Evolutionary conservation across 2,888 invertebrate genomes (phyloP), one percentile per base, ranked within the genome.

Genomic region (Clivina fossor): DNA sequence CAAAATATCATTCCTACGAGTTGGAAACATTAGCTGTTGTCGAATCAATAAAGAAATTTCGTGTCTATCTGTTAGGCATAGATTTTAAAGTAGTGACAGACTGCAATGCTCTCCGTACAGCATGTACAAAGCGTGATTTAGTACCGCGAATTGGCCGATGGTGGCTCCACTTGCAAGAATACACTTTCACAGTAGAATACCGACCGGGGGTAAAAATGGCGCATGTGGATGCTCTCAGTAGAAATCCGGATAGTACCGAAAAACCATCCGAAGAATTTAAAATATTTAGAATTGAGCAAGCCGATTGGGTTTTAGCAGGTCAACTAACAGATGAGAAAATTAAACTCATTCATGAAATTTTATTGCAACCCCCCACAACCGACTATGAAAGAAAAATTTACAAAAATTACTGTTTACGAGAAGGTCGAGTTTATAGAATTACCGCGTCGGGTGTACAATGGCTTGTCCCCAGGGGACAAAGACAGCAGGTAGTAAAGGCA

Each of bases 21-120:
- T 53, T 68, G n/a, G 69, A 73, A 49, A 65, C 63, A 2, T 58
- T 73, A n/a, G 71, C 70, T 1, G 65, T 72, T 0, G 66, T 72
- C 0, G 65, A 62, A 46, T 61, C 64, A 8, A 30, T 71, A 1
- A 55, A 63, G 11, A 65, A 68, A 48, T 71, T 71, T 56, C 59
- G 69, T 8, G 62, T 62, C 1, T 72, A 71, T 54, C 37, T 72
- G 0, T 56, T 67, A 3, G 67, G 66, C 1, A 60, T 63, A 3
- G 11, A 41, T 2, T 71, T 72, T 49, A 64, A 63, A 48, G 51
- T 68, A 15, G 41, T 67, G 1, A 32, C 15, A 26, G 26, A 68
- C 35, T 62, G 60, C 30, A 44, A 43, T 22, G 59, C 60, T 3
- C 43, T 61, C 1, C 51, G 40, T 16, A 55, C 56, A 2, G 40